phyloP scores from a whole-genome alignment of 1,140 invertebrate genomes.

The Trialeurodes vaporariorum region DNA sequence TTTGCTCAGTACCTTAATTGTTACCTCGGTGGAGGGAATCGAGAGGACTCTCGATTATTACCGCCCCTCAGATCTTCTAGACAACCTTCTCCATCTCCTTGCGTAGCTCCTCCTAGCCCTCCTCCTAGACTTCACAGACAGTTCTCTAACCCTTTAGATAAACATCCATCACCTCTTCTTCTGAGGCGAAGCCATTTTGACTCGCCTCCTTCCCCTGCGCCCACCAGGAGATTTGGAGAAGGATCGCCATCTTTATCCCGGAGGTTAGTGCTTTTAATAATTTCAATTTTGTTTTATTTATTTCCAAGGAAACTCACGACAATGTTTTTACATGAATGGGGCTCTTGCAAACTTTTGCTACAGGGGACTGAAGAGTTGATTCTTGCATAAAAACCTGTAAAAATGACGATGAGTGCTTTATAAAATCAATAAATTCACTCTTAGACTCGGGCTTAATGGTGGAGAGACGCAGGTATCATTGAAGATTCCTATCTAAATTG shows the following conservation, averaged over 20 bases:
- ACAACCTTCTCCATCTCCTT: slow-evolving; percentile 21
- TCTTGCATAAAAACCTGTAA: no score
- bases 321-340: no score
- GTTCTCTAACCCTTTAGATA: slow-evolving; percentile 18
- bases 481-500: no score
- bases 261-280: slow-evolving; percentile 37
- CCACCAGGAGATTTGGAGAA: slow-evolving; percentile 23
- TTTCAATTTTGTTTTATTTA: background rate
- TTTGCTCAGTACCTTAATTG: slow-evolving; percentile 67
- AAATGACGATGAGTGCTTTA: no score
- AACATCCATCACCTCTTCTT: slow-evolving; percentile 44
- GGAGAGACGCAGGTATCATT: no score
- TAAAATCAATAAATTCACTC: no score
- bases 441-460: no score
- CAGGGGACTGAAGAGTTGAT: no score
- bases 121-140: slow-evolving; percentile 48
- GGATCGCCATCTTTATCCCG: slow-evolving; percentile 43
- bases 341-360: no score
- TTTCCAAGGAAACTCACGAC: background rate
- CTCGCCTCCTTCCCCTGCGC: slow-evolving; percentile 31
- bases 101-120: slow-evolving; percentile 43
- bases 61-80: slow-evolving; percentile 16
- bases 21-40: slow-evolving; percentile 33
- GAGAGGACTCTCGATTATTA: slow-evolving; percentile 26
- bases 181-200: slow-evolving; percentile 46